These are phyloP conservation scores for Silurus asotus DNA, from an alignment of 2,113 vertebrate species.

Conservation along the genomic window DNA sequence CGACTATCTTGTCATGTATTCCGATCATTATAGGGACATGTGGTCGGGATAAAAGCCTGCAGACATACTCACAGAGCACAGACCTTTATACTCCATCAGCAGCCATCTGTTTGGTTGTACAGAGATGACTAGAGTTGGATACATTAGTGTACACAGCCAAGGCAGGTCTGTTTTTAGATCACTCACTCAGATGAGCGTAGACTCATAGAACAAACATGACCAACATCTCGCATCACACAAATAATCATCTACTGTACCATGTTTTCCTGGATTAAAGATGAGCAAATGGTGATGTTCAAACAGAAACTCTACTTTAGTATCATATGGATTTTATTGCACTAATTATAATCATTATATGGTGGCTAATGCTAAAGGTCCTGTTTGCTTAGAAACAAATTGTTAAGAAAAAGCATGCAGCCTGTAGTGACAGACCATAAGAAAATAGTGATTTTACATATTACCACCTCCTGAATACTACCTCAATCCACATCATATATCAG, in stretches of 20 bases:
- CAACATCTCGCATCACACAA: constrained; percentile 38
- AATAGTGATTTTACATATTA: neutral
- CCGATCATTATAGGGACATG: neutral
- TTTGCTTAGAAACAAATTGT: neutral
- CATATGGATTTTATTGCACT: no score
- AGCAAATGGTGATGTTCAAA: neutral
- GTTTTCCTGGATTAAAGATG: neutral
- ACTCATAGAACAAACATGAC: constrained; percentile 39
- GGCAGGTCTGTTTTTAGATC: constrained; percentile 46
- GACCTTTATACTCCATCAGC: constrained; percentile 14
- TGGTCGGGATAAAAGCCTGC: constrained; percentile 1
- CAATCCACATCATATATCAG: neutral
- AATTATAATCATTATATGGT: neutral
- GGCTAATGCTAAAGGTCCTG: neutral
- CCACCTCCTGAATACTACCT: no score
- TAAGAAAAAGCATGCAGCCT: neutral
- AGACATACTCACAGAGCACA: constrained; percentile 34
- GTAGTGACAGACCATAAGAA: neutral
- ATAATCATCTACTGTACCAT: neutral
- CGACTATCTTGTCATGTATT: neutral
- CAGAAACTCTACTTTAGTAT: neutral
- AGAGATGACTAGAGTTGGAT: constrained; percentile 32
- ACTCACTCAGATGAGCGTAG: constrained; percentile 40
- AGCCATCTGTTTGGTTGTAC: constrained; percentile 50
- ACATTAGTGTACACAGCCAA: constrained; percentile 42